Evolutionary conservation across 2,888 invertebrate species (phyloP), one percentile per base, ranked within the genome.

Genomic region (Seira ritae): DNA sequence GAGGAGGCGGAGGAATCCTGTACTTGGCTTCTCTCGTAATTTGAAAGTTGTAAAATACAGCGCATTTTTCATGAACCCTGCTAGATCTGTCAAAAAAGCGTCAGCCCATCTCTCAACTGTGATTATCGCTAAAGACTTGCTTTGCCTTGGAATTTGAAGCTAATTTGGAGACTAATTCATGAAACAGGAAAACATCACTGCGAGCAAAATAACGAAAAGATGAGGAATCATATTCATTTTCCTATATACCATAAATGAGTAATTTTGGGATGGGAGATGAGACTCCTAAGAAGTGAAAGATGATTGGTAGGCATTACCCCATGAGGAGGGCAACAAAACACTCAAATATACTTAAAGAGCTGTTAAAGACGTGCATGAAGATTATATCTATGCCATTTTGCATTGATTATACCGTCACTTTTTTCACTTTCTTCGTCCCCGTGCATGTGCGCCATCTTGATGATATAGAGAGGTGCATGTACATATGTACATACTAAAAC

Each of bases 31-130:
- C n/a, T n/a, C n/a, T n/a, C n/a, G n/a, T n/a, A n/a, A n/a, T n/a
- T n/a, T n/a, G n/a, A n/a, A n/a, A n/a, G n/a, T n/a, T 10, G 66
- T 70, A 50, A 70, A 70, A 70, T 70, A 70, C 70, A 50, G 70
- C 70, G 50, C 70, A 70, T 70, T 70, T 70, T 70, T 70, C 70
- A 70, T 70, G 37, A 70, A 50, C 70, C 70, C 70, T 70, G 70
- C 50, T 70, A 50, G 70, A 70, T 70, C 70, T 50, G 70, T 70
- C 70, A 70, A 23, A 70, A 70, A 70, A 46, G 70, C 50, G 70
- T 70, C 70, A 70, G 70, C 70, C 70, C 70, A 70, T 70, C 70
- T 70, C 70, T 70, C 70, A 70, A 70, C 46, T 70, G 70, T 70
- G 70, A 70, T 70, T 70, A 70, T 70, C 70, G 70, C 50, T 50